These are phyloP conservation scores for Suillia variegata DNA, from an alignment of 2,888 invertebrate species.

Conservation along the genomic window DNA sequence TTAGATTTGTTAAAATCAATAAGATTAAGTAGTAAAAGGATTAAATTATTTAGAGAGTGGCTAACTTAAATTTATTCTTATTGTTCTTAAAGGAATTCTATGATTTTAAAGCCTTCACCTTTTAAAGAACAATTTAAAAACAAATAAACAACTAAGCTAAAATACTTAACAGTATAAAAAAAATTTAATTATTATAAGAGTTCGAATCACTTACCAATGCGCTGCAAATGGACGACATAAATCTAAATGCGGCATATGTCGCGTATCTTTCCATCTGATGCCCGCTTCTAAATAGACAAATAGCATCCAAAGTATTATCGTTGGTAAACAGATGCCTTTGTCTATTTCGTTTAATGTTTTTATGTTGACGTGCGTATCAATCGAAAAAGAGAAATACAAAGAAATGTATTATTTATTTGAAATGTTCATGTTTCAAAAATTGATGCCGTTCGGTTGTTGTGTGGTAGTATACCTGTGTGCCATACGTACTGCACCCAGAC, in stretches of 20 bases:
- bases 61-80: background rate
- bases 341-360: too few species aligned
- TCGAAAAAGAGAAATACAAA: slow-evolving; percentile 7
- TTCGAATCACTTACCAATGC: slow-evolving; percentile 88
- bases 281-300: slow-evolving; percentile 95
- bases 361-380: too few species aligned
- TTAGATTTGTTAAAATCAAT: background rate
- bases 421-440: too few species aligned
- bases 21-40: background rate
- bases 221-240: slow-evolving; percentile 95
- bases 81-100: background rate
- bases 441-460: too few species aligned
- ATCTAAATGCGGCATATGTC: slow-evolving; percentile 85
- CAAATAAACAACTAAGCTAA: too few species aligned
- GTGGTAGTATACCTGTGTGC: slow-evolving; percentile 80
- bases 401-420: too few species aligned
- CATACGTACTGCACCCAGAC: slow-evolving; percentile 99
- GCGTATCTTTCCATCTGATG: slow-evolving; percentile 80
- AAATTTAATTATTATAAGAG: too few species aligned
- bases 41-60: background rate
- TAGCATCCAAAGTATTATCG: slow-evolving; percentile 89
- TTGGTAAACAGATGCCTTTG: slow-evolving; percentile 92
- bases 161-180: too few species aligned
- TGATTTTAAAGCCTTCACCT: too few species aligned
- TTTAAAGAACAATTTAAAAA: background rate